These are phyloP conservation scores for Empidonax traillii DNA, from an alignment of 2,113 vertebrate species.

Conservation along the genomic window DNA sequence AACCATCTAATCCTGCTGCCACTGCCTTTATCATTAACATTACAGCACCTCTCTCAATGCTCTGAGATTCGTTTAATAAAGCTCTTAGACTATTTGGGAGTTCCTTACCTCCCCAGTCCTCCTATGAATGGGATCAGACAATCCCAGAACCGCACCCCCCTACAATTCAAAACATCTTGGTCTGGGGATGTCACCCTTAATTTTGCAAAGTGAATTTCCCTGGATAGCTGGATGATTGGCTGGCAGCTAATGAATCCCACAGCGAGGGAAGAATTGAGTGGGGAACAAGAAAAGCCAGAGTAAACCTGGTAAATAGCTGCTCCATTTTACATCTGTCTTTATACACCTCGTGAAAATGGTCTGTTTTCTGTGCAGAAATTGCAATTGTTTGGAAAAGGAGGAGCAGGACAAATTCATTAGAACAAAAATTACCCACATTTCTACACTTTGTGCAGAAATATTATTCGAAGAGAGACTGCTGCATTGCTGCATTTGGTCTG, in stretches of 20 bases:
- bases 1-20: background rate
- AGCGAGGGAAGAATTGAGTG: background rate
- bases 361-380: background rate
- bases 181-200: background rate
- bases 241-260: background rate
- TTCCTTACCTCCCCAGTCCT: background rate
- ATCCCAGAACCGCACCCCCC: background rate
- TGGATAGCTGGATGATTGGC: background rate
- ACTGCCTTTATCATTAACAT: background rate
- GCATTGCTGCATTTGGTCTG: background rate
- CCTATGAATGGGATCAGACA: background rate
- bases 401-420: background rate
- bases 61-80: background rate
- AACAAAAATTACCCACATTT: background rate
- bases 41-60: background rate
- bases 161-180: background rate
- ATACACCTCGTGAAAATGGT: fast-evolving
- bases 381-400: background rate
- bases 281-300: background rate
- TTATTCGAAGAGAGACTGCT: background rate
- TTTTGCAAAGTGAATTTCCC: background rate
- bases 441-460: background rate
- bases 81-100: background rate
- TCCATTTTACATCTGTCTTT: background rate
- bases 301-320: background rate